Percentiles rank a stretch among this genome's conserved stretches.
Evolutionary conservation across 2,113 vertebrate species (phyloP).

Genomic region (Syngnathus scovelli): DNA sequence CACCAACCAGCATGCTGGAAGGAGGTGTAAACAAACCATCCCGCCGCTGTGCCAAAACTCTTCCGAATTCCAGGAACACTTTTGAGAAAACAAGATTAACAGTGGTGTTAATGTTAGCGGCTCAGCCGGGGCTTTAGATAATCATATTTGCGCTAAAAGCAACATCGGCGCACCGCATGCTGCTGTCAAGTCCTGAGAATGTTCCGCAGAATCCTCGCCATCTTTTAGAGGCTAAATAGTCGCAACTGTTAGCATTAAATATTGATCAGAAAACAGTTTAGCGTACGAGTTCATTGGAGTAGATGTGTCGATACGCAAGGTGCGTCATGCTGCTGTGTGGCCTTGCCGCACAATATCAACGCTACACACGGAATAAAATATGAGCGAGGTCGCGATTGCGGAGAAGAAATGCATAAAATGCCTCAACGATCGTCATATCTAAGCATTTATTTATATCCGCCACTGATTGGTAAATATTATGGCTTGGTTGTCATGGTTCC

Average conservation of each 20-base stretch:
- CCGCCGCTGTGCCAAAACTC: neutral
- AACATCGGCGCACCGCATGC: neutral
- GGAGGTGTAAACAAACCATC: neutral
- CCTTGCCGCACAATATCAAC: neutral
- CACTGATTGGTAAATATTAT: slow-evolving; percentile 2
- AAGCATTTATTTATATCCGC: neutral
- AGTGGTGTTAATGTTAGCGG: slow-evolving; percentile 3
- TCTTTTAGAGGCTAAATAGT: neutral
- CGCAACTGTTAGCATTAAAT: neutral
- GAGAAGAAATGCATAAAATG: neutral
- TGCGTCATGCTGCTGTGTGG: neutral
- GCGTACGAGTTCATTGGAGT: neutral
- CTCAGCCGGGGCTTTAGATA: slow-evolving; percentile 6
- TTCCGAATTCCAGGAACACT: neutral
- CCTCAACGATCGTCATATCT: neutral
- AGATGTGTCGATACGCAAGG: too few species aligned
- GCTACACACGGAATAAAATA: neutral
- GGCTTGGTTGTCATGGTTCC: neutral
- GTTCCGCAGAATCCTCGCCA: neutral
- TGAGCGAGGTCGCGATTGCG: too few species aligned
- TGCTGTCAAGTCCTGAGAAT: neutral
- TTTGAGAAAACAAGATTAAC: slow-evolving; percentile 8
- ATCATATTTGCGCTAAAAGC: slow-evolving; percentile 6
- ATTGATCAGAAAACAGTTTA: neutral
- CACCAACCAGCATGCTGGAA: neutral